A percentile compares a stretch with the other conserved stretches of the same genome.
These are phyloP conservation scores for Neogobius melanostomus DNA, from an alignment of 2,113 vertebrate species.

Conservation along the genomic window DNA sequence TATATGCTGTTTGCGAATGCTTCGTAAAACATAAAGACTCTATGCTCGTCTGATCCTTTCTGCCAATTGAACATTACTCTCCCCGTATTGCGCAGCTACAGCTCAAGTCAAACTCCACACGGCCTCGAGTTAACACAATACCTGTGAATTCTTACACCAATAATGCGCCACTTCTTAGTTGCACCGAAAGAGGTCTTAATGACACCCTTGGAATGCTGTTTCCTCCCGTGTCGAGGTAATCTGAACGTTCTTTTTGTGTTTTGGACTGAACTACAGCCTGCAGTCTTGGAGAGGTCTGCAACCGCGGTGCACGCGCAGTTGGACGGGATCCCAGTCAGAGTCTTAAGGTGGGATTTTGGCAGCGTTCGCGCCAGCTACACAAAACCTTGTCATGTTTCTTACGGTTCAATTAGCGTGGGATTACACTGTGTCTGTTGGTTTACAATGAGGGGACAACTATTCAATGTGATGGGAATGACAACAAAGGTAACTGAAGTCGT, in stretches of 20 bases:
- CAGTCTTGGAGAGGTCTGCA: background rate
- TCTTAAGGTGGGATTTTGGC: background rate
- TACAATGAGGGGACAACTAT: background rate
- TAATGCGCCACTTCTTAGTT: background rate
- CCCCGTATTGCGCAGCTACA: slow-evolving; percentile 10
- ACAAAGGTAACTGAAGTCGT: too few relatives aligned
- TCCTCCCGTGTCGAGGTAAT: background rate
- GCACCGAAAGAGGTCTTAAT: background rate
- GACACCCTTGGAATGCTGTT: background rate
- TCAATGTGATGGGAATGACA: too few relatives aligned
- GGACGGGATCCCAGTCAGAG: background rate
- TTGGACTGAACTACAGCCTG: background rate
- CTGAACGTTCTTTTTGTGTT: background rate
- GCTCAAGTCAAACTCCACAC: slow-evolving; percentile 16
- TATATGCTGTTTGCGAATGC: slow-evolving; percentile 9
- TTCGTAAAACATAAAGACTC: slow-evolving; percentile 11
- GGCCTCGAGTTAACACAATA: slow-evolving; percentile 23
- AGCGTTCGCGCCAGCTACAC: background rate
- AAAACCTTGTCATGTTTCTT: background rate
- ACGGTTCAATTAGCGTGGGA: background rate
- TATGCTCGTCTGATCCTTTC: slow-evolving; percentile 15
- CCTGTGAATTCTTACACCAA: background rate
- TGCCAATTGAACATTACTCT: slow-evolving; percentile 16
- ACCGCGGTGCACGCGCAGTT: background rate
- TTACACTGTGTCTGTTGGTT: background rate